Evolutionary conservation across 1,140 invertebrate species (phyloP), one percentile per base, ranked within the genome.

Genomic region (Lepidostoma basale): DNA sequence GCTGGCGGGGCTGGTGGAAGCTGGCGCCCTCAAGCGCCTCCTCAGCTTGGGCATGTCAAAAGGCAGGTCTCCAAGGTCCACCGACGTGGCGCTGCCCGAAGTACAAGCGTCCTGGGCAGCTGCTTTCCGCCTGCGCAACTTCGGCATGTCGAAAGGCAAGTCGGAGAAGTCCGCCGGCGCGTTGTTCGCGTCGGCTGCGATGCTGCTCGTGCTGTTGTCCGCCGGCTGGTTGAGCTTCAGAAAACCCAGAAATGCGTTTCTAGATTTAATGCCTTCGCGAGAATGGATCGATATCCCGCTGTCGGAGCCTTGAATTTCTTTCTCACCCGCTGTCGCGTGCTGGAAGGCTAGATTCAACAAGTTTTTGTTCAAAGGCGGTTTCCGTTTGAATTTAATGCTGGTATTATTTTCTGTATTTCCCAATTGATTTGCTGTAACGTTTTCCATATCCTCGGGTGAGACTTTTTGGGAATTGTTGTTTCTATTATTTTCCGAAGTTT

Each of bases 81-180:
- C 88, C 4, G 88, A 90, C 2, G 88, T 90, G 18, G 88, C 87
- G 73, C 88, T 90, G 33, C 88, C 86, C 12, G 89, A 89, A 28
- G 89, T 91, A 42, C 87, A 88, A 6, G 85, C 85, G 36, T 85
- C 84, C 70, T 87, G 80, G 3, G 70, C 79, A 74, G 85, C 84
- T 9, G 85, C 77, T 68, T 91, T 85, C 77, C 89, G 86, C 45
- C 92, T 84, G 42, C 92, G 81, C 56, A 95, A 78, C 76, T 95
- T 95, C n/a, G 93, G 92, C 92, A 94, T 94, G 72, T 95, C 92
- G 74, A 94, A 95, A 0, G 93, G 92, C 63, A 94, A 83, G 80
- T 92, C 90, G 16, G 85, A 85, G 25, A 92, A 81, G 73, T 91
- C 89, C 14, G 82, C 80, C 45, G 85, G 77, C 14, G 78, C 75